These are phyloP conservation scores for Hemicentrotus pulcherrimus DNA, from an alignment of 35 echinoderm and acorn worm genomes.

Conservation along the genomic window DNA sequence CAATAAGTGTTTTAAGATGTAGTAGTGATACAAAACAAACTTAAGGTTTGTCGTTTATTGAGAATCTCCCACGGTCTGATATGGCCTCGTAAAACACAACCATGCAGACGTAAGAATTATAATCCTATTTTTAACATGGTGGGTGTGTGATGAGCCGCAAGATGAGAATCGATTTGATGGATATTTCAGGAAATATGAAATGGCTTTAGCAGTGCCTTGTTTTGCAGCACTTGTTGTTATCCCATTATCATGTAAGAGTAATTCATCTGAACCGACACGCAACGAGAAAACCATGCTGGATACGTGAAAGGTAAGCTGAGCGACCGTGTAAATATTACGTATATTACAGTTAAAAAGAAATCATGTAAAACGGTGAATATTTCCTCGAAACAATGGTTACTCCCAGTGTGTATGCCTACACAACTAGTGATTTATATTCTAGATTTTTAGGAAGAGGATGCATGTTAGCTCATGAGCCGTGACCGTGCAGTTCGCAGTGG, in stretches of 20 bases:
- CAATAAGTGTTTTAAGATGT: no score
- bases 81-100: neutral
- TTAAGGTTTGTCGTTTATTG: neutral
- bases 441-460: neutral
- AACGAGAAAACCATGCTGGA: slow-evolving; percentile 9
- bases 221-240: slow-evolving; percentile 11
- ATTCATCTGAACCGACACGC: neutral
- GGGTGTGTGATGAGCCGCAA: neutral
- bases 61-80: neutral
- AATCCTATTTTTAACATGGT: neutral
- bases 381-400: neutral
- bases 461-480: neutral
- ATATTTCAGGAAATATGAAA: neutral
- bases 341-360: neutral
- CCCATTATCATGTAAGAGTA: neutral
- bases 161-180: neutral
- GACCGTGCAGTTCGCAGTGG: neutral
- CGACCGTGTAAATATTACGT: neutral
- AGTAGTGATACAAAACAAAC: no score
- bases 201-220: neutral
- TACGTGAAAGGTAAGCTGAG: neutral
- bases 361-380: neutral
- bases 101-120: neutral
- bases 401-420: neutral
- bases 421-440: neutral